A percentile compares a stretch with the other conserved stretches of the same genome.
Conservation (phyloP, 2,113 vertebrate genomes). For the Nycticorax nycticorax region DNA sequence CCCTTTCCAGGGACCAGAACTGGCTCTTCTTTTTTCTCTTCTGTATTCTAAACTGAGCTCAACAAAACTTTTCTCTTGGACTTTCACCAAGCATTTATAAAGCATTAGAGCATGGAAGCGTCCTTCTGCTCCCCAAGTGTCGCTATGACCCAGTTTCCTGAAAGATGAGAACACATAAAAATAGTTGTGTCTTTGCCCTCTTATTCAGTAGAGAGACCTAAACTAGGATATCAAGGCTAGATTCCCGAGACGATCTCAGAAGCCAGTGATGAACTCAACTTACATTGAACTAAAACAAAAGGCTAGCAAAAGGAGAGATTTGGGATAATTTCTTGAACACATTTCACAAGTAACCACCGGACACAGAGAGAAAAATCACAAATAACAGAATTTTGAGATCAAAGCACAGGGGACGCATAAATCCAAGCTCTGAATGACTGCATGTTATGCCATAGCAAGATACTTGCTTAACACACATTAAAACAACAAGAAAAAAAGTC, state of each 20-base stretch:
- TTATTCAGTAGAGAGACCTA: background rate
- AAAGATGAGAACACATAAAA: constrained; percentile 40
- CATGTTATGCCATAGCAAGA: background rate
- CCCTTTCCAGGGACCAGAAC: background rate
- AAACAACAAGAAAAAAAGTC: background rate
- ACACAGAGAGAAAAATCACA: background rate
- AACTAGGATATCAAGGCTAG: background rate
- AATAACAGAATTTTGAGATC: background rate
- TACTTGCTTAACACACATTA: background rate
- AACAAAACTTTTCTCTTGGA: background rate
- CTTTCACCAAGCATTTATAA: background rate
- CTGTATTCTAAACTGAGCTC: background rate
- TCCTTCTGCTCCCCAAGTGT: constrained; percentile 19
- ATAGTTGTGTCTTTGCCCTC: constrained; percentile 7
- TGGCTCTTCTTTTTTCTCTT: background rate
- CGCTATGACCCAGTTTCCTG: constrained; percentile 11
- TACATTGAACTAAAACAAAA: background rate
- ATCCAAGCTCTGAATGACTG: background rate
- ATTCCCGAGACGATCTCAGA: background rate
- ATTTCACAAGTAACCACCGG: background rate
- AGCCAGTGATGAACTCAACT: background rate
- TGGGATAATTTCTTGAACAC: background rate
- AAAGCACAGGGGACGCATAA: background rate
- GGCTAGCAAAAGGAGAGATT: background rate
- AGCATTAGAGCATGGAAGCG: background rate